Base-by-base conservation (phyloP, 2,113 vertebrate species). In the Urocitellus parryii region DNA sequence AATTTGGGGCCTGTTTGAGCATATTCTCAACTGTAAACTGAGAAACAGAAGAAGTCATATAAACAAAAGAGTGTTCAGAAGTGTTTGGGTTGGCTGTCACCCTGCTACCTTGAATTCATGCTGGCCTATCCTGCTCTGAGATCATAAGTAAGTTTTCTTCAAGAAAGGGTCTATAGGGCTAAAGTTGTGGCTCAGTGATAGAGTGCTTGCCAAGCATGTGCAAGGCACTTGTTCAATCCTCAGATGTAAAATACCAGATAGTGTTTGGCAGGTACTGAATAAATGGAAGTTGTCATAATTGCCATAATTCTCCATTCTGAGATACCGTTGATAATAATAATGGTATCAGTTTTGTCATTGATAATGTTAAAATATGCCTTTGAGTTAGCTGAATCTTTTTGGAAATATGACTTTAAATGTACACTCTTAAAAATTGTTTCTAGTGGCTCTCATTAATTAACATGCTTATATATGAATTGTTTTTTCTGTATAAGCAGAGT, bases 371-470 rank as follows among this genome's bases (percentile, higher is more conserved):
- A 96, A n/a, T 88, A 86, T 74, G n/a, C n/a, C 53, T 7, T 82
- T 68, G 72, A 94, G 45, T 94, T 73, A 83, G 90, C 39, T 80
- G 11, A 34, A 56, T 76, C 63, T 91, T 95, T 80, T 48, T 29
- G 68, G 88, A 96, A 91, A 90, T 45, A 65, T 89, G 34, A 16
- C 27, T 61, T 88, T 93, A 76, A 85, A 56, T 92, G 9, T 77
- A 56, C 4, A 42, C 17, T 65, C n/a, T 77, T 94, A 34, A 88
- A 83, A 68, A 51, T n/a, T 80, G 22, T 79, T 29, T 73, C 0
- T 51, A 42, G 72, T 65, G 18, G 58, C 42, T 77, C 12, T 88
- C 39, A 73, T 56, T 91, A 84, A 51, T 95, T 90, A 45, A n/a
- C n/a, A 29, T 79, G 24, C 53, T 68, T 96, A 13, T 20, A n/a